Evolutionary conservation across 2,797 vertebrate species (phyloP), one percentile per base, ranked within the genome.

Genomic region (Notolepis coatsorum): DNA sequence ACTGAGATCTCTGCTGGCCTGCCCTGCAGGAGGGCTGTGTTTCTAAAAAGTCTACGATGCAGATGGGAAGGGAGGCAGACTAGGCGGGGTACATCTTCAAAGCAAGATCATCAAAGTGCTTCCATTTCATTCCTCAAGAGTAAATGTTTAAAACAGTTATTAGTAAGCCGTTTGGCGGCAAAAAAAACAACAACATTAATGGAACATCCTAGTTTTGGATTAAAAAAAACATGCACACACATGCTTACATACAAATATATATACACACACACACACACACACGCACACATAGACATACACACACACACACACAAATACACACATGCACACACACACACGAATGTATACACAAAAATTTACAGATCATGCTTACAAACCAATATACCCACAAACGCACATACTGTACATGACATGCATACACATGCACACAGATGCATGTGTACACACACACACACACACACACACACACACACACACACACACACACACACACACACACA

Each of bases 41-140:
- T 85, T 79, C 82, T 82, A 77, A 71, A 82, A 85, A 79, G 60
- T 74, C 57, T 80, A 73, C 74, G 66, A 37, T 60, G 64, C 58
- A 48, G 61, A 50, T 59, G 61, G 68, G 71, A 54, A 58, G 66
- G 50, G 52, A 38, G 41, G 70, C 63, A 46, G 55, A 60, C 41
- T 58, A 64, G 65, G 46, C 65, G 24, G 39, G 65, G 73, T 74
- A 68, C 46, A 61, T 71, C 78, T 84, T 89, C 79, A 86, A 88
- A 86, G 68, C 52, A 71, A 77, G 68, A 80, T 80, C 76, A 84
- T 86, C 65, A 87, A 88, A 84, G 83, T 73, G 76, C 66, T 81
- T 77, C 42, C 66, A 61, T 80, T 82, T 71, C 63, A 78, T 84
- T 73, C 79, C 80, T 84, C 73, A 51, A 73, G 77, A 84, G 75